These are phyloP conservation scores for Acrossocheilus wenchowensis DNA, from an alignment of 2,797 vertebrate genomes.

Conservation along the genomic window DNA sequence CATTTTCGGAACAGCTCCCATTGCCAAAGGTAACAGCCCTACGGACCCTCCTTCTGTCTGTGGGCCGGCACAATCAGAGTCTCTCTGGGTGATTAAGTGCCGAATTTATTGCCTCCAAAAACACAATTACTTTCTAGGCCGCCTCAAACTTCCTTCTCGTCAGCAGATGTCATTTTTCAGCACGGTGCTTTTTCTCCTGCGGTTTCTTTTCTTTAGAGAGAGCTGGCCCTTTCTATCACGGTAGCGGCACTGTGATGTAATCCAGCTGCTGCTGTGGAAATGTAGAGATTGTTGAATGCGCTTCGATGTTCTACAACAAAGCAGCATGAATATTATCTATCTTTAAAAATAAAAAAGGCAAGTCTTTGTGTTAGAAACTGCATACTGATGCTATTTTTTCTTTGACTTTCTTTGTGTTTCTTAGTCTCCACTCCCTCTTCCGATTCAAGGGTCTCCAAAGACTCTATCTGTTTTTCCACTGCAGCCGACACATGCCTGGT, in stretches of 20 bases:
- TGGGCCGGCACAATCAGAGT: conserved; percentile 75
- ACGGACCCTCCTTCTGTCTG: conserved; percentile 70
- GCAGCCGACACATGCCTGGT: conserved; percentile 78
- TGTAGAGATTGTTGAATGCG: conserved; percentile 20
- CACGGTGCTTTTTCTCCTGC: conserved; percentile 80
- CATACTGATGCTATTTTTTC: neutral
- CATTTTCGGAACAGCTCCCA: conserved; percentile 72
- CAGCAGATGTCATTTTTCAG: conserved; percentile 91
- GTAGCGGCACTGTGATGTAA: conserved; percentile 83
- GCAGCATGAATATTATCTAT: neutral
- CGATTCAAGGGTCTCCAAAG: conserved; percentile 43
- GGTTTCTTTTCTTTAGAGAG: conserved; percentile 72
- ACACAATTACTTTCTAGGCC: conserved; percentile 85
- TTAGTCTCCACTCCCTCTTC: conserved; percentile 46
- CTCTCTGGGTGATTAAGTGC: conserved; percentile 83
- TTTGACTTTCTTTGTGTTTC: conserved; percentile 12
- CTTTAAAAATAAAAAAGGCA: neutral
- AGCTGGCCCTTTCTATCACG: conserved; percentile 87
- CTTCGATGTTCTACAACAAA: conserved; percentile 30
- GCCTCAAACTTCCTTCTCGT: conserved; percentile 81
- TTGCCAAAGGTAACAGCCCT: conserved; percentile 86
- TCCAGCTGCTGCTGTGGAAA: conserved; percentile 80
- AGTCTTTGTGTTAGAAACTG: neutral
- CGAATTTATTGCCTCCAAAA: conserved; percentile 87
- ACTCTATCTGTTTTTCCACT: conserved; percentile 58